phyloP scores from a whole-genome alignment of 2,888 invertebrate species.

The Epistrophe grossulariae region DNA sequence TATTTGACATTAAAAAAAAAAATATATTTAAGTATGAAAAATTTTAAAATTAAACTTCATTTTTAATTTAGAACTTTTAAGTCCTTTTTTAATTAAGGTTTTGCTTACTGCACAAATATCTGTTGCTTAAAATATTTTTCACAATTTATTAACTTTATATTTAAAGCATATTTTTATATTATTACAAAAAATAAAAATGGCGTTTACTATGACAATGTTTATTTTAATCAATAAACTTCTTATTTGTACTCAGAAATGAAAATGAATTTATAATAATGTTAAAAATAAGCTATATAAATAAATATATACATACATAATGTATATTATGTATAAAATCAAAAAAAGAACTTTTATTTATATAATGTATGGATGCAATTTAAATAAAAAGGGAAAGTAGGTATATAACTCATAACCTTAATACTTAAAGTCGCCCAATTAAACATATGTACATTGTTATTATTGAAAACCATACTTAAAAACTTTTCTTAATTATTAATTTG shows the following conservation, averaged over 20 bases:
- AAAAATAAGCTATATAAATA: constrained; percentile 36
- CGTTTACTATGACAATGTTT: constrained; percentile 54
- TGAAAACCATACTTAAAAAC: too few relatives aligned
- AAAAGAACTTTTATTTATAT: neutral
- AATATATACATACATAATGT: neutral
- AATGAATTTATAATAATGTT: neutral
- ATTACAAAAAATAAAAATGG: neutral
- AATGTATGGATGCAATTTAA: neutral
- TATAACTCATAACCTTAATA: neutral
- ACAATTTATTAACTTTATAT: neutral
- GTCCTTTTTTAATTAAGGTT: neutral
- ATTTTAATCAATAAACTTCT: constrained; percentile 16
- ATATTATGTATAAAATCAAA: constrained; percentile 5
- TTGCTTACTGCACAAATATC: neutral
- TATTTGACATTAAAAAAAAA: constrained; percentile 7
- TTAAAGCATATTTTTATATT: neutral
- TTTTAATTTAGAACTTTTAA: neutral
- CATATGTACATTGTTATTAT: neutral
- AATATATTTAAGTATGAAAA: constrained; percentile 5
- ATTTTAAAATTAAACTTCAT: neutral
- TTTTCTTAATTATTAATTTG: too few relatives aligned
- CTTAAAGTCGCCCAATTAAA: neutral
- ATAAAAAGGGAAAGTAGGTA: neutral
- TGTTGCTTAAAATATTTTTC: neutral
- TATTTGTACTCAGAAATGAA: constrained; percentile 31